phyloP scores from a whole-genome alignment of 2,888 invertebrate species.

The Julus scandinavius region DNA sequence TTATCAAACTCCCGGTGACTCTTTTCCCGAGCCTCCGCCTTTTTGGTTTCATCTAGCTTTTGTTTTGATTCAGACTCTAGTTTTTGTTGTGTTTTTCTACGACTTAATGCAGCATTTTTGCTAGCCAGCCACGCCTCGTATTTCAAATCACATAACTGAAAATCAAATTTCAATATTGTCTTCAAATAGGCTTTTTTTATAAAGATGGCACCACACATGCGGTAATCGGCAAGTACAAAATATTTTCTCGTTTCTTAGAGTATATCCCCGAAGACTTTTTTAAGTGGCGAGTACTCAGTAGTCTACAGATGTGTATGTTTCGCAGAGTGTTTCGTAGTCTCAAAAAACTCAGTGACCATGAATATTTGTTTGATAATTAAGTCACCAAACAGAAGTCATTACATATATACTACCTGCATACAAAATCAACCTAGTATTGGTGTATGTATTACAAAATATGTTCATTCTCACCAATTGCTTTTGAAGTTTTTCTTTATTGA shows the following conservation, averaged over 20 bases:
- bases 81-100: not conserved
- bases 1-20: not conserved
- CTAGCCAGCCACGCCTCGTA: not conserved
- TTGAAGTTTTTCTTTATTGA: not conserved
- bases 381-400: not conserved
- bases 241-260: no score
- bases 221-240: no score
- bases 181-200: not conserved
- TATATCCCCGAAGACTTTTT: no score
- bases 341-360: no score
- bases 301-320: no score
- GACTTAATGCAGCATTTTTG: slow-evolving; percentile 1
- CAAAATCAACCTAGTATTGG: no score
- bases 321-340: no score
- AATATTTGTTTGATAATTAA: no score
- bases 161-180: not conserved
- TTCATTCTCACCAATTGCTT: not conserved
- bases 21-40: not conserved
- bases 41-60: not conserved
- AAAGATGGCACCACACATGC: no score
- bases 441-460: not conserved
- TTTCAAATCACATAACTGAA: not conserved
- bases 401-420: no score
- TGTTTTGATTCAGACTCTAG: not conserved
- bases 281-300: no score